phyloP scores from a whole-genome alignment of 2,113 vertebrate genomes.

The Orthonyx spaldingii region DNA sequence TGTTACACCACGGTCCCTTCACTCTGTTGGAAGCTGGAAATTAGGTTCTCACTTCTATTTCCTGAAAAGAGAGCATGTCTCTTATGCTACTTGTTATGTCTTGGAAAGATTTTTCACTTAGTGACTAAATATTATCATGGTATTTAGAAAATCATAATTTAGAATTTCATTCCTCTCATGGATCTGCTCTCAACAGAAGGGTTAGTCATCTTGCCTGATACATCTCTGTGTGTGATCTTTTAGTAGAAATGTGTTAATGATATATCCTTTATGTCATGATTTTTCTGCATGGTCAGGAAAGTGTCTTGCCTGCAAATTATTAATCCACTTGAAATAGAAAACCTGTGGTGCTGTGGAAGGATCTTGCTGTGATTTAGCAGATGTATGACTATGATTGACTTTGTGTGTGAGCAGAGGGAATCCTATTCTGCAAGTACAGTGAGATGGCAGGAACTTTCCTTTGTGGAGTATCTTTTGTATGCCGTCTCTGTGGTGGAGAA shows the following conservation, averaged over 20 bases:
- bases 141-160: conserved; percentile 23
- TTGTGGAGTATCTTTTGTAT: background rate
- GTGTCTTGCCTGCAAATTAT: conserved; percentile 1
- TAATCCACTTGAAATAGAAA: conserved; percentile 10
- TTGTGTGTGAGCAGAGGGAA: background rate
- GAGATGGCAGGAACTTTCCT: background rate
- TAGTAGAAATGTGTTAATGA: conserved; percentile 11
- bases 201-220: conserved; percentile 12
- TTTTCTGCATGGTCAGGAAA: conserved; percentile 39
- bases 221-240: background rate
- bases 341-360: background rate
- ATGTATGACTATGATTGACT: background rate
- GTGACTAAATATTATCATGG: conserved; percentile 7
- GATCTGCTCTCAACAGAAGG: background rate
- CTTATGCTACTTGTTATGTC: background rate
- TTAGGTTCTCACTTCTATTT: background rate
- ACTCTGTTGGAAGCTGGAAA: background rate
- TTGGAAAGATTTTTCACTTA: background rate
- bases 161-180: background rate
- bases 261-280: background rate
- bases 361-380: conserved; percentile 16
- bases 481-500: background rate
- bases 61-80: background rate
- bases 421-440: background rate
- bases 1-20: background rate